These are phyloP conservation scores for Acropora tenuis DNA, from an alignment of 64 coral and sea anemone genomes.

Conservation along the genomic window DNA sequence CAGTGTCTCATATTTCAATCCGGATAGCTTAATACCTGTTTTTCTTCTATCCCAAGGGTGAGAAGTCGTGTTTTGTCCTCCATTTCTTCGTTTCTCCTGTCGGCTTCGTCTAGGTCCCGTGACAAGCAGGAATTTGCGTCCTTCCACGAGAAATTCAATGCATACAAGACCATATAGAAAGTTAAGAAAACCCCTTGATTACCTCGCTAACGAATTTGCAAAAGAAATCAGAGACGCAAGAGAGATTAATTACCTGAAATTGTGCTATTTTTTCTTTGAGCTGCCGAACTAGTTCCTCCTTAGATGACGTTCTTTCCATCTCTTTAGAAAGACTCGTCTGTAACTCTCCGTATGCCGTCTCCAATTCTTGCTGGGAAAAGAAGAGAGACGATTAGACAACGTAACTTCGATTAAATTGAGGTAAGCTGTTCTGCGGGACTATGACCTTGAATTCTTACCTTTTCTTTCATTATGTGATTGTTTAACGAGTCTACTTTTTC, in stretches of 20 bases:
- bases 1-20: background rate
- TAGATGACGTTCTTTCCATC: background rate
- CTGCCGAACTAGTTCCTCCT: constrained; percentile 19
- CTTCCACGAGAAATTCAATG: background rate
- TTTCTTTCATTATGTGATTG: constrained; percentile 24
- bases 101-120: background rate
- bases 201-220: background rate
- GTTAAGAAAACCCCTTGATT: background rate
- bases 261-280: constrained; percentile 2
- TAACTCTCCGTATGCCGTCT: constrained; percentile 27
- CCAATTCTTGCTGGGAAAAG: constrained; percentile 23
- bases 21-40: background rate
- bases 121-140: constrained; percentile 1
- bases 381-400: background rate
- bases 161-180: background rate
- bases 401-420: background rate
- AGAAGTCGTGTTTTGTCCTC: constrained; percentile 18
- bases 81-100: constrained; percentile 15
- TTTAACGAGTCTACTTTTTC: constrained; percentile 31
- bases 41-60: constrained; percentile 30
- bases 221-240: background rate
- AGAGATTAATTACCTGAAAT: background rate
- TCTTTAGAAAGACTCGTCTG: constrained; percentile 22
- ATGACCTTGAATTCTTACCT: background rate
- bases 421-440: too few relatives aligned